Evolutionary conservation across 2,888 invertebrate genomes (phyloP), one percentile per base, ranked within the genome.

Genomic region (Dusona sp.): DNA sequence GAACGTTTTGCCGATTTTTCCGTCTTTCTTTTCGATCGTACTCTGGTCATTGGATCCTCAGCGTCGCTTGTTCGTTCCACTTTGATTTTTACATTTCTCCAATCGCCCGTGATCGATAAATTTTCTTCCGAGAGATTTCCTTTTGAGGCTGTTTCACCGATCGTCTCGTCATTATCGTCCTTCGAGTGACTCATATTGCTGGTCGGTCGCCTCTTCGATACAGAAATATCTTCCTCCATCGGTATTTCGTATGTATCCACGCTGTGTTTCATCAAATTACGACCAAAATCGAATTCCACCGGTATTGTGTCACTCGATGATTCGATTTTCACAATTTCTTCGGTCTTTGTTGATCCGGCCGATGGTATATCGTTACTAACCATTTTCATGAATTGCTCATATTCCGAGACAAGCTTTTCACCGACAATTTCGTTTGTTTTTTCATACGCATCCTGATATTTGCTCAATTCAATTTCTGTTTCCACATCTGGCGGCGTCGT

Each of bases 341-440:
- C 51, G 13, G 61, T 48, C 38, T 75, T 65, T 6, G 38, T 6
- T 1, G 64, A 38, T 33, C 38, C 48, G 45, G 42, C 86, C 48
- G 79, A 38, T 22, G 79, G 72, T 68, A 68, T 57, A n/a, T 89
- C 88, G 36, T 93, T 92, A 74, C 94, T 94, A 2, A 95, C 95
- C 88, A 95, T 95, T 91, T 95, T 95, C 93, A 96, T 95, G 87
- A 96, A 96, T 89, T 96, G 95, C 89, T 96, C 96, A 87, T 96
- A 96, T 89, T 95, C 95, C 3, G 94, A 94, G 0, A 93, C 95
- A 45, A 95, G 90, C 85, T 94, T 94, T 61, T 94, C 93, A 36
- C 92, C 91, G 13, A 91, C 91, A 1, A 90, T 80, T 16, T 90
- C 38, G 29, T 79, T 80, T 0, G 13, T 65, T n/a, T 48, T 36